Evolutionary conservation across 64 coral and sea anemone species (phyloP).

Genomic region (Stylophora pistillata): DNA sequence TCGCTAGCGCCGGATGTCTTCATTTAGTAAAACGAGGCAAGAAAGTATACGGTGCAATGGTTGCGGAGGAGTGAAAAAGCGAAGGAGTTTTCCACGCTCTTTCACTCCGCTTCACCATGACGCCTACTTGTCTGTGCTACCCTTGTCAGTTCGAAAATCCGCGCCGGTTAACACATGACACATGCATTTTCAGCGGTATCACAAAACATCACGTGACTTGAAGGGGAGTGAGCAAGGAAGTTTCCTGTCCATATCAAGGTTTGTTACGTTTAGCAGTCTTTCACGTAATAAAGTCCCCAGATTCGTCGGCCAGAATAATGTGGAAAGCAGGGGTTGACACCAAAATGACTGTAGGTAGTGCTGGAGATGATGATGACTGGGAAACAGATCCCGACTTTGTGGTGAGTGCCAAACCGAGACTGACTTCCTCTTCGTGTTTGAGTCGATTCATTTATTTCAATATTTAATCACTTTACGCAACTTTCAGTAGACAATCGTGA

Average conservation of each 20-base stretch:
- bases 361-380: slow-evolving; percentile 93
- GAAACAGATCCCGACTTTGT: slow-evolving; percentile 99
- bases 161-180: no score
- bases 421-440: neutral
- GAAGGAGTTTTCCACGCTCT: no score
- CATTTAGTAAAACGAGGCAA: no score
- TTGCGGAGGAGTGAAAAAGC: no score
- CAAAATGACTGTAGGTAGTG: slow-evolving; percentile 25
- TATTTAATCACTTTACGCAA: no score
- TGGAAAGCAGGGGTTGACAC: slow-evolving; percentile 91
- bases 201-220: slow-evolving; percentile 26
- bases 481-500: no score
- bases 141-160: no score
- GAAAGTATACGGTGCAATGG: no score
- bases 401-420: slow-evolving; percentile 38
- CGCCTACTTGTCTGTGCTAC: no score
- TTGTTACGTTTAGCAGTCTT: neutral
- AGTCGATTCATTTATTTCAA: no score
- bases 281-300: neutral
- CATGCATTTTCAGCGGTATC: slow-evolving; percentile 30
- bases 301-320: slow-evolving; percentile 42
- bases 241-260: neutral
- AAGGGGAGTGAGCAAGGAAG: slow-evolving; percentile 39
- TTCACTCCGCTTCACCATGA: no score
- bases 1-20: no score